phyloP scores from a whole-genome alignment of 1,140 invertebrate genomes.

The Condylostylus longicornis region DNA sequence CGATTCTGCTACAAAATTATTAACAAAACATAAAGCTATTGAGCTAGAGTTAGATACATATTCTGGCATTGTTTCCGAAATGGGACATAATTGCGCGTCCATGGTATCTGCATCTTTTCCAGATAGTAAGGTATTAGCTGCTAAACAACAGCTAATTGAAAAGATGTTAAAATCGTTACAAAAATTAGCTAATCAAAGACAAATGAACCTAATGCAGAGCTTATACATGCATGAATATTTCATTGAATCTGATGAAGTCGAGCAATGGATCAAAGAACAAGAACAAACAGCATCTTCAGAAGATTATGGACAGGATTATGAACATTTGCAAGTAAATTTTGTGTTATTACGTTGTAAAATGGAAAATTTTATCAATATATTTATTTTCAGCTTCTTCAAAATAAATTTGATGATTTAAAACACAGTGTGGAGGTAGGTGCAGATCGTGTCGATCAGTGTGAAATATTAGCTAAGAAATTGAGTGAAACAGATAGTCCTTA shows the following conservation, averaged over 20 bases:
- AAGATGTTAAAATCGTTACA: constrained; percentile 70
- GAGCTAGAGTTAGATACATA: constrained; percentile 90
- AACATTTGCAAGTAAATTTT: constrained; percentile 68
- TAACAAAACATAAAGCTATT: constrained; percentile 84
- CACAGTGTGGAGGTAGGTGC: constrained; percentile 79
- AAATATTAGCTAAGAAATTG: constrained; percentile 79
- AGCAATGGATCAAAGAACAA: constrained; percentile 90
- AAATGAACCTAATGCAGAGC: constrained; percentile 76
- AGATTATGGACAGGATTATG: constrained; percentile 95
- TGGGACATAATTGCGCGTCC: constrained; percentile 68
- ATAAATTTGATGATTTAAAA: constrained; percentile 93
- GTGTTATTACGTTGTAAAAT: constrained; percentile 4
- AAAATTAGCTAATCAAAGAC: constrained; percentile 59
- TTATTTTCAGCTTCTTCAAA: constrained; percentile 53
- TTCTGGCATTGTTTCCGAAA: constrained; percentile 78
- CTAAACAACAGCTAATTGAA: constrained; percentile 58
- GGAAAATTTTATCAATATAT: constrained; percentile 4
- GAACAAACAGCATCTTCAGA: constrained; percentile 78
- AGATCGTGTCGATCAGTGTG: constrained; percentile 84
- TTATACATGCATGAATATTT: constrained; percentile 88
- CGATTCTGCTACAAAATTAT: constrained; percentile 73
- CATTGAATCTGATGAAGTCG: constrained; percentile 76
- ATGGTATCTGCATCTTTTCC: constrained; percentile 64
- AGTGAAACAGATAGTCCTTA: constrained; percentile 79
- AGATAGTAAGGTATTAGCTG: constrained; percentile 62